Conservation (phyloP, 2,888 invertebrate genomes). For the Lepidochrysops patricia region DNA sequence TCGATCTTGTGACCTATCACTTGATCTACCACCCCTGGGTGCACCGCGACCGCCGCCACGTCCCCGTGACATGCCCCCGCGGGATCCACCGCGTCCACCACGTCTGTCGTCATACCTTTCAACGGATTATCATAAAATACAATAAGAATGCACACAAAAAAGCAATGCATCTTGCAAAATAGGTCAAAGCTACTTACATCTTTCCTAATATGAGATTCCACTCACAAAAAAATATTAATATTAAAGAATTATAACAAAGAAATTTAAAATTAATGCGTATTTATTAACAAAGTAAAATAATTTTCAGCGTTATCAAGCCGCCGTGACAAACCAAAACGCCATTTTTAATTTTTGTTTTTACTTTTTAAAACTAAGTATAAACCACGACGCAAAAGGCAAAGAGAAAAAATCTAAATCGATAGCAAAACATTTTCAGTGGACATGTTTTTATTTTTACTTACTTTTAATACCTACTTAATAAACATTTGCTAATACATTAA, state of each 20-base stretch:
- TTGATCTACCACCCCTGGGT: constrained; percentile 47
- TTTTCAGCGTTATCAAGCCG: constrained; percentile 5
- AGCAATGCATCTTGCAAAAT: not conserved
- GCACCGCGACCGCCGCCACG: constrained; percentile 48
- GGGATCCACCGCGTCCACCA: constrained; percentile 51
- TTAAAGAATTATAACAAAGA: not conserved
- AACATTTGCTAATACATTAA: too few relatives aligned
- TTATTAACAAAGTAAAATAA: not conserved
- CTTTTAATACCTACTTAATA: too few relatives aligned
- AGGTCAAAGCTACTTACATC: constrained; percentile 8
- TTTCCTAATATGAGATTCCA: not conserved
- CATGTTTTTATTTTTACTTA: too few relatives aligned
- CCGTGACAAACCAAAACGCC: constrained; percentile 5
- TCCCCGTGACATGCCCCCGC: constrained; percentile 42
- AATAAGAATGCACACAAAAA: constrained; percentile 12
- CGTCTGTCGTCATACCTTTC: constrained; percentile 71
- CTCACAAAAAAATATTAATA: constrained; percentile 4
- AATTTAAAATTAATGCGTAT: not conserved
- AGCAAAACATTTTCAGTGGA: too few relatives aligned
- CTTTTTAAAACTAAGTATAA: not conserved
- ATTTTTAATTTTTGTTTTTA: not conserved
- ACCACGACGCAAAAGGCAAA: too few relatives aligned
- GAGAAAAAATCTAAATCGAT: too few relatives aligned
- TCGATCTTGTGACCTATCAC: constrained; percentile 62
- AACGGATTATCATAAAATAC: constrained; percentile 18